Conservation (phyloP, 2,797 vertebrate species). For the Paguma larvata region DNA sequence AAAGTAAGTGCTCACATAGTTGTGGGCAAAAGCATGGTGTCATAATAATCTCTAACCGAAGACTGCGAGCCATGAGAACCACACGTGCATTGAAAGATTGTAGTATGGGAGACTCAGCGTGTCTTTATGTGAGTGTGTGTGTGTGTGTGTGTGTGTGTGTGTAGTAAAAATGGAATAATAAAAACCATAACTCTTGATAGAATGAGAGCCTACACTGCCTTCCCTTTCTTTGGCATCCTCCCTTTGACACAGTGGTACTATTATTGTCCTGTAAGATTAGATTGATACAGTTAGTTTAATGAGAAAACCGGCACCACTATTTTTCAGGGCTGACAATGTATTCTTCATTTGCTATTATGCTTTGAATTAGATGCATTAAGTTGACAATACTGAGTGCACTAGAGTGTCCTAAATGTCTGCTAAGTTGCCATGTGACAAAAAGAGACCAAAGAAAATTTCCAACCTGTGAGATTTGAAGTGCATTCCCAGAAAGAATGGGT, state of each 20-base stretch:
- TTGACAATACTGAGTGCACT: background rate
- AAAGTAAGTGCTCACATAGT: background rate
- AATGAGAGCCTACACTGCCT: background rate
- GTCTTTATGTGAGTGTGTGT: background rate
- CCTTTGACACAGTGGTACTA: background rate
- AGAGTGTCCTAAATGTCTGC: background rate
- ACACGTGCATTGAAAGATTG: accelerated
- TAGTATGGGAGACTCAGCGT: background rate
- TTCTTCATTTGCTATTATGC: background rate
- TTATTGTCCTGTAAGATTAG: background rate
- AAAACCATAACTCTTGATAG: background rate
- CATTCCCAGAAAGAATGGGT: background rate
- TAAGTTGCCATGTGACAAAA: background rate
- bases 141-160: background rate
- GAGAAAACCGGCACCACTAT: background rate
- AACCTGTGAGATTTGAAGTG: background rate
- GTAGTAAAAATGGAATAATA: background rate
- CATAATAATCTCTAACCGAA: background rate
- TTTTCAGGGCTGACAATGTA: background rate
- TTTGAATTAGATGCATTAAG: background rate
- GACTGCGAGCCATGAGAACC: background rate
- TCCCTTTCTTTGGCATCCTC: background rate
- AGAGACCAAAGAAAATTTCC: background rate
- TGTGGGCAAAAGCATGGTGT: background rate
- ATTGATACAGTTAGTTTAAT: background rate